Conservation (phyloP, 2,113 vertebrate species). For the Tamias sibiricus region DNA sequence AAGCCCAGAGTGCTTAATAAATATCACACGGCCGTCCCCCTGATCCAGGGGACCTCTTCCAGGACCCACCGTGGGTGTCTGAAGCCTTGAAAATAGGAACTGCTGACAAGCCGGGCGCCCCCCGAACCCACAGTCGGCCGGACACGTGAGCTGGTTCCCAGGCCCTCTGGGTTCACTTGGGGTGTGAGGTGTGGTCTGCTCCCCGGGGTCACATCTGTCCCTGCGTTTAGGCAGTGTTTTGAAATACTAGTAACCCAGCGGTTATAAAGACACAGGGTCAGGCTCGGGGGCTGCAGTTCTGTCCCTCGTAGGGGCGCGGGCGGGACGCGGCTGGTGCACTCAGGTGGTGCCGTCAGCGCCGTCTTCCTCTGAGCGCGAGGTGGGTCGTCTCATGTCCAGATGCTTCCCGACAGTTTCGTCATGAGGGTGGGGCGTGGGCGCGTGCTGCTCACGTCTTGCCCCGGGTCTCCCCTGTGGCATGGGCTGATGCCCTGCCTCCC, state of each 20-base stretch:
- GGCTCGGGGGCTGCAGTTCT: not conserved
- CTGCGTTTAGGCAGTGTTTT: not conserved
- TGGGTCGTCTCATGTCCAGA: not conserved
- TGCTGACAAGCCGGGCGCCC: too few relatives aligned
- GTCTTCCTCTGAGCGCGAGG: not conserved
- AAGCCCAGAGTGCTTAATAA: not conserved
- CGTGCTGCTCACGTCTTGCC: not conserved
- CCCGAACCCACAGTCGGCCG: too few relatives aligned
- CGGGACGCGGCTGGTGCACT: rapidly evolving
- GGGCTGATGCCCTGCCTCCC: too few relatives aligned
- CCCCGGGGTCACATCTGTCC: too few relatives aligned
- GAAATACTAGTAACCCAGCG: not conserved
- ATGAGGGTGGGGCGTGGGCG: not conserved
- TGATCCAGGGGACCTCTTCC: rapidly evolving
- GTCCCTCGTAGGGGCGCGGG: too few relatives aligned
- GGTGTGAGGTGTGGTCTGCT: not conserved
- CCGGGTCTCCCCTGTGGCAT: not conserved
- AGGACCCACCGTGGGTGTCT: not conserved
- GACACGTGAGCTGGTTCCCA: rapidly evolving
- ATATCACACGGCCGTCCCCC: too few relatives aligned
- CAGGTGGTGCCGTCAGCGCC: too few relatives aligned
- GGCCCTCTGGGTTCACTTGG: not conserved
- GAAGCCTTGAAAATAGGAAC: not conserved
- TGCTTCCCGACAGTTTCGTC: not conserved
- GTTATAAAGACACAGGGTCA: not conserved